phyloP scores from a whole-genome alignment of 2,888 invertebrate species.

The Crioceris asparagi region DNA sequence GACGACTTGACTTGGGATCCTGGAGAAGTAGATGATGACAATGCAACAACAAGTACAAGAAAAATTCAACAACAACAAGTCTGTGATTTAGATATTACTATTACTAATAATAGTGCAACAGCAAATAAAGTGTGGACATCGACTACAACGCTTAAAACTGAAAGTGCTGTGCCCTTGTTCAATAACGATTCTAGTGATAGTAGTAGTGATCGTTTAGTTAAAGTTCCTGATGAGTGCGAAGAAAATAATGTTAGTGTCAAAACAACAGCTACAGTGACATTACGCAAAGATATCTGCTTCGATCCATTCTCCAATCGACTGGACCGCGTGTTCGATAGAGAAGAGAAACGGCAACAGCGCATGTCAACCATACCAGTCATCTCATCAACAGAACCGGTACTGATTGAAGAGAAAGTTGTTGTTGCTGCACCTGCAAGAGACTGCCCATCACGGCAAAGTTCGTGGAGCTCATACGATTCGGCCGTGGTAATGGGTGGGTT shows the following conservation, averaged over 20 bases:
- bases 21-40: conserved; percentile 39
- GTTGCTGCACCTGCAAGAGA: conserved; percentile 34
- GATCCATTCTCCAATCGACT: conserved; percentile 62
- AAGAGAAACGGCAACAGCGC: conserved; percentile 43
- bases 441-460: conserved; percentile 58
- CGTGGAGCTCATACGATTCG: conserved; percentile 69
- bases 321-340: conserved; percentile 60
- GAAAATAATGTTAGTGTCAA: conserved; percentile 5
- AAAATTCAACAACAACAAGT: conserved; percentile 23
- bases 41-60: conserved; percentile 25
- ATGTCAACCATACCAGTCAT: conserved; percentile 33
- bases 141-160: conserved; percentile 31
- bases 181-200: conserved; percentile 12
- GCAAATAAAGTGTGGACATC: conserved; percentile 39
- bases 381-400: conserved; percentile 33
- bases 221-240: conserved; percentile 29
- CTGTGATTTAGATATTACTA: conserved; percentile 13
- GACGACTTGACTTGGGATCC: conserved; percentile 56
- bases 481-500: conserved; percentile 55
- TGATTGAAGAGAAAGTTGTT: conserved; percentile 7
- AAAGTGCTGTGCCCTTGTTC: conserved; percentile 24
- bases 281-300: conserved; percentile 39
- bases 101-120: conserved; percentile 17
- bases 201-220: conserved; percentile 27
- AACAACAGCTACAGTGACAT: conserved; percentile 11